phyloP scores from a whole-genome alignment of 2,113 vertebrate genomes.

The Apeltes quadracus region DNA sequence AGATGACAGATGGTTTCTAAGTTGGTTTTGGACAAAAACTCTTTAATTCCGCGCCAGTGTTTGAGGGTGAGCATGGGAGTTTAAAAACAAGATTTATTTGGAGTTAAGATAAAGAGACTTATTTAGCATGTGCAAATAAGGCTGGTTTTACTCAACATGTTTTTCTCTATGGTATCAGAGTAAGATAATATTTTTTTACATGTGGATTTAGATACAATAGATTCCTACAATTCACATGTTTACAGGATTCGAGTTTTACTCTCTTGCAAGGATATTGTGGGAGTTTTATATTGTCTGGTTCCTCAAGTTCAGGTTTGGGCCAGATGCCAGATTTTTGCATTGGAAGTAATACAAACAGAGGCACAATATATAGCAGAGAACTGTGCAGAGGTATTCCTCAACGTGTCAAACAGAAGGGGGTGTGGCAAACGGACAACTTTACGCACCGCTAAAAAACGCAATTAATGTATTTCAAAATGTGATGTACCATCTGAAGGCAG shows the following conservation, averaged over 20 bases:
- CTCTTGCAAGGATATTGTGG: background rate
- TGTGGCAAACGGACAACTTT: too few species aligned
- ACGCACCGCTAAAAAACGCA: too few species aligned
- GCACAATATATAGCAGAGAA: too few species aligned
- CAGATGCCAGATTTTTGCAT: too few species aligned
- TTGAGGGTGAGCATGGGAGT: slow-evolving; percentile 26
- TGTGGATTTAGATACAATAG: background rate
- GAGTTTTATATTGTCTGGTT: slow-evolving; percentile 29
- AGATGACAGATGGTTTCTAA: slow-evolving; percentile 40
- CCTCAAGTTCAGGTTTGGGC: too few species aligned
- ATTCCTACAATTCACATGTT: background rate
- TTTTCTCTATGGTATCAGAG: slow-evolving; percentile 16
- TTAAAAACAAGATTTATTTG: slow-evolving; percentile 29
- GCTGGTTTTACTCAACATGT: slow-evolving; percentile 6
- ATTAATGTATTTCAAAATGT: too few species aligned
- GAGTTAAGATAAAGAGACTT: slow-evolving; percentile 33
- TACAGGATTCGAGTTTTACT: background rate
- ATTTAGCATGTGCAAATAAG: slow-evolving; percentile 9
- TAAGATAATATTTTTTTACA: background rate
- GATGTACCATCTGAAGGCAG: too few species aligned
- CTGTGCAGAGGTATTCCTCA: too few species aligned
- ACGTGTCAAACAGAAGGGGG: too few species aligned
- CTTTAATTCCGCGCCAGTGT: slow-evolving; percentile 23
- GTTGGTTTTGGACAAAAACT: slow-evolving; percentile 53
- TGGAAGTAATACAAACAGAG: too few species aligned